Evolutionary conservation across 2,888 invertebrate species (phyloP).

Genomic region (Sericinus montela): DNA sequence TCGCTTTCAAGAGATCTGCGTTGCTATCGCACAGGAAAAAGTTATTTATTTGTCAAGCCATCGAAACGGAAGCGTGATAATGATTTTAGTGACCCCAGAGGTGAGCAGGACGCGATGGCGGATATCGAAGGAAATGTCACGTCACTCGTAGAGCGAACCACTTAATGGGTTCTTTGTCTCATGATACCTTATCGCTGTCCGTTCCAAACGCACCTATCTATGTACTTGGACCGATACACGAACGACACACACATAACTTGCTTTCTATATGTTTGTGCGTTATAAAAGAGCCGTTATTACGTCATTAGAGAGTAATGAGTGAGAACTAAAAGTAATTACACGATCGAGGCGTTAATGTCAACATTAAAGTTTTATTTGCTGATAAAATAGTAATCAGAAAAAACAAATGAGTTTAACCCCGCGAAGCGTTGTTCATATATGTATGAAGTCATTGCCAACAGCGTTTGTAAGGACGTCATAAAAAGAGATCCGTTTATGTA

Average conservation of each 20-base stretch:
- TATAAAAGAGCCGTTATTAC: slow-evolving; percentile 14
- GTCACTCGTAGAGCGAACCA: slow-evolving; percentile 56
- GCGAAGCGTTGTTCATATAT: background rate
- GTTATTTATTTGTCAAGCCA: slow-evolving; percentile 24
- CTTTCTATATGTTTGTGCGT: background rate
- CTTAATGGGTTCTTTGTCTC: slow-evolving; percentile 77
- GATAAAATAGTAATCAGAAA: slow-evolving; percentile 11
- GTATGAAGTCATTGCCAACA: slow-evolving; percentile 37
- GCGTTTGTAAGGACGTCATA: slow-evolving; percentile 39
- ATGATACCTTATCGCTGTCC: slow-evolving; percentile 64
- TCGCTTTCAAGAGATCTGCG: slow-evolving; percentile 1
- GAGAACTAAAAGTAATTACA: slow-evolving; percentile 15
- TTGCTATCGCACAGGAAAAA: slow-evolving; percentile 19
- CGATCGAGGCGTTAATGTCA: slow-evolving; percentile 14
- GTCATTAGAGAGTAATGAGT: slow-evolving; percentile 15
- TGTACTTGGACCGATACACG: slow-evolving; percentile 35
- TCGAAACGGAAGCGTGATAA: slow-evolving; percentile 65
- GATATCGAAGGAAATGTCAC: slow-evolving; percentile 76
- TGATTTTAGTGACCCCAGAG: slow-evolving; percentile 68
- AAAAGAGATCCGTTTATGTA: slow-evolving; percentile 28
- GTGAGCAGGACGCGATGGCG: slow-evolving; percentile 58
- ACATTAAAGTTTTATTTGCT: slow-evolving; percentile 11
- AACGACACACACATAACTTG: background rate
- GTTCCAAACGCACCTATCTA: slow-evolving; percentile 15
- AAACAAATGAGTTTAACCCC: slow-evolving; percentile 16